Evolutionary conservation across 2,888 invertebrate genomes (phyloP).

Genomic region (Ophion obscuratus): DNA sequence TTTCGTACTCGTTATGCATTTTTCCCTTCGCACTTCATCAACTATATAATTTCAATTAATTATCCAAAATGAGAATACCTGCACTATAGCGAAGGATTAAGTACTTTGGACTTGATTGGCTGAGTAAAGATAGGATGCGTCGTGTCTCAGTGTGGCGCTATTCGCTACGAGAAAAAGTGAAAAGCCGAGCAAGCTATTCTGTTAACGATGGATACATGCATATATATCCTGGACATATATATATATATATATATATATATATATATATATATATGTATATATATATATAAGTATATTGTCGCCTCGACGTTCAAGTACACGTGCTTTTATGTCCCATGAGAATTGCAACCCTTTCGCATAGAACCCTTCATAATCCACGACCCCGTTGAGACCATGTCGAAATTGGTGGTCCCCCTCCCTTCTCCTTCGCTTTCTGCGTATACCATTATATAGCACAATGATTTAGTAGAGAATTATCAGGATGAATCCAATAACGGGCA

Average conservation of each 20-base stretch:
- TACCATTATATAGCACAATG: conserved; percentile 70
- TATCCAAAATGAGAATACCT: too few relatives aligned
- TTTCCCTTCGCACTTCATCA: too few relatives aligned
- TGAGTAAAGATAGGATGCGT: conserved; percentile 17
- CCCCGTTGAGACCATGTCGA: conserved; percentile 78
- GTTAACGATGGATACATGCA: conserved; percentile 70
- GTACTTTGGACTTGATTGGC: not conserved
- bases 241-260: not conserved
- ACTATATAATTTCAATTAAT: too few relatives aligned
- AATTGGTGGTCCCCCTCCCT: conserved; percentile 79
- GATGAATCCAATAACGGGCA: conserved; percentile 82
- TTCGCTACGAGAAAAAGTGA: conserved; percentile 32
- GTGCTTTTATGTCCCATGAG: conserved; percentile 76
- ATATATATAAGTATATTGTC: conserved; percentile 75
- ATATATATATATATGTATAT: not conserved
- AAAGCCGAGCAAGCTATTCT: conserved; percentile 70
- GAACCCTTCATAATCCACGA: conserved; percentile 80
- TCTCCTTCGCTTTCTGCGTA: conserved; percentile 61
- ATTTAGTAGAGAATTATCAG: conserved; percentile 83
- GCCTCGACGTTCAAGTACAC: conserved; percentile 75
- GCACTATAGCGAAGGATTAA: not conserved
- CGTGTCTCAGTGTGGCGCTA: conserved; percentile 50
- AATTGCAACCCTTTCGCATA: conserved; percentile 81
- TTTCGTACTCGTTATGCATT: too few relatives aligned
- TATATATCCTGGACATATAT: not conserved